Evolutionary conservation across 2,888 invertebrate genomes (phyloP).

Genomic region (Mongoloraphidia duomilia): DNA sequence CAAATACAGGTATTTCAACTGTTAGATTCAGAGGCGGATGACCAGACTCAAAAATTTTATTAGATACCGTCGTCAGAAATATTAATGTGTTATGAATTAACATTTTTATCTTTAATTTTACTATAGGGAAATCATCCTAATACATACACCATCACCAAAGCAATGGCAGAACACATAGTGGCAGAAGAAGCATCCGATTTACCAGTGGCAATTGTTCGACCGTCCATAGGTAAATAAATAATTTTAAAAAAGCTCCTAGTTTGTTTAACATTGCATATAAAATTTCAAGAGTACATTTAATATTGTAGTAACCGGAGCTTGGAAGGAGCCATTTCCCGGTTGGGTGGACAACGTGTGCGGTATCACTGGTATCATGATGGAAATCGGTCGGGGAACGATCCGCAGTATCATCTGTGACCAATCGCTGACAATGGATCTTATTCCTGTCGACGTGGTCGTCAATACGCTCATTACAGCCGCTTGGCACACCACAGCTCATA

Average conservation of each 20-base stretch:
- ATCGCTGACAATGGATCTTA: constrained; percentile 65
- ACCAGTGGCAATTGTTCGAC: constrained; percentile 81
- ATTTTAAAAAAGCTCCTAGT: not conserved
- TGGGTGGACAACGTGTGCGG: constrained; percentile 92
- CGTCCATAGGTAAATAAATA: constrained; percentile 60
- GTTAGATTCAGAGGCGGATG: not conserved
- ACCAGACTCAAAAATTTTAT: too few relatives aligned
- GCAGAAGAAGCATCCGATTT: constrained; percentile 51
- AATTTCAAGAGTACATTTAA: constrained; percentile 6
- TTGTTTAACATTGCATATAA: constrained; percentile 6
- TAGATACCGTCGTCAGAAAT: too few relatives aligned
- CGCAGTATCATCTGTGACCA: constrained; percentile 65
- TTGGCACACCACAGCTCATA: constrained; percentile 43
- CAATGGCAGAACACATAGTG: constrained; percentile 78
- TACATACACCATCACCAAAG: constrained; percentile 91
- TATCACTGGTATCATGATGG: constrained; percentile 68
- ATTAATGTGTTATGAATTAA: not conserved
- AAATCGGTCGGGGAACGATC: constrained; percentile 69
- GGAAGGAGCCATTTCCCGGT: constrained; percentile 68
- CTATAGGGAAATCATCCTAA: constrained; percentile 71
- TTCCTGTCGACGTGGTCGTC: constrained; percentile 86
- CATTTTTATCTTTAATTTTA: constrained; percentile 1
- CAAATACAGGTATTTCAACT: constrained; percentile 36
- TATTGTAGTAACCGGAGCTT: constrained; percentile 47
- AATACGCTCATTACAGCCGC: constrained; percentile 77